These are phyloP conservation scores for Rhimphoctona megacephalus DNA, from an alignment of 2,888 invertebrate species.

Conservation along the genomic window DNA sequence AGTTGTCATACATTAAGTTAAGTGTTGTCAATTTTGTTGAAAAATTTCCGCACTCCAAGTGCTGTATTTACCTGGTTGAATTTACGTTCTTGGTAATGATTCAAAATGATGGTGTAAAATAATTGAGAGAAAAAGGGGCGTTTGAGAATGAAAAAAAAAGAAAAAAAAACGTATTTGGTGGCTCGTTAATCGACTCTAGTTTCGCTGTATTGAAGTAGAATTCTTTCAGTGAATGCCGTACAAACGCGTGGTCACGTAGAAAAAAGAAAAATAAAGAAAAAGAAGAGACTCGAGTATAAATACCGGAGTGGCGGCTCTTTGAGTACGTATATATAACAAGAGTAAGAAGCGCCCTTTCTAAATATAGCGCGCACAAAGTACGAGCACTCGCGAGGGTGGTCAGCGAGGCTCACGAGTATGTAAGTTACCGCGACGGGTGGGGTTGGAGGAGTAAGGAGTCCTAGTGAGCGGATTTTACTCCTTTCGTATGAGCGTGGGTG, in stretches of 20 bases:
- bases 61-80: background rate
- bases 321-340: background rate
- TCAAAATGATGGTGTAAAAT: conserved; percentile 17
- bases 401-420: conserved; percentile 20
- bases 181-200: background rate
- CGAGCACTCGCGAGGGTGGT: conserved; percentile 35
- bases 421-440: conserved; percentile 1
- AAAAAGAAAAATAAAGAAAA: background rate
- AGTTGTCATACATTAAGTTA: no score
- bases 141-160: background rate
- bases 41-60: background rate
- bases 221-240: background rate
- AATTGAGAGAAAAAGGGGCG: conserved; percentile 4
- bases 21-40: background rate
- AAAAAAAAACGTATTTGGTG: background rate
- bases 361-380: conserved; percentile 44
- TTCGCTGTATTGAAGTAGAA: background rate
- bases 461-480: conserved; percentile 45
- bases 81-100: conserved; percentile 4
- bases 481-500: conserved; percentile 61
- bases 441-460: conserved; percentile 19
- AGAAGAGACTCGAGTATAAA: conserved; percentile 4
- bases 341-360: conserved; percentile 48
- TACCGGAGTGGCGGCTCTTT: conserved; percentile 25
- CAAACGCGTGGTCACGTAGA: background rate